phyloP scores from a whole-genome alignment of 2,888 invertebrate species.

The Hybos culiciformis region DNA sequence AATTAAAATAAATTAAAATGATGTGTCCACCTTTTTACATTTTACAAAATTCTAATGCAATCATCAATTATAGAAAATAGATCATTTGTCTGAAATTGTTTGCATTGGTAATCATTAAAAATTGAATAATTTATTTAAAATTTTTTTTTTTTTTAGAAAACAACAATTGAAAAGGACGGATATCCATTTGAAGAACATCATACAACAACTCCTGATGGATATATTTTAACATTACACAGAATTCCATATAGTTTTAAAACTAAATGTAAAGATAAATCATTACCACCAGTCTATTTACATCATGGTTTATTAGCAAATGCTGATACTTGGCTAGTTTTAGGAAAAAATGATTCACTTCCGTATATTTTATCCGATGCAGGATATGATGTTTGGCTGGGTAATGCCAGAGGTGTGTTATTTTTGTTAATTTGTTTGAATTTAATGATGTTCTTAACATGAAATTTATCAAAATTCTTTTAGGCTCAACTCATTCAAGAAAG shows the following conservation, averaged over 20 bases:
- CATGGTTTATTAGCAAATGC: neutral
- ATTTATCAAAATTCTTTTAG: no score
- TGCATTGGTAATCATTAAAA: neutral
- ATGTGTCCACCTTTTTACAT: no score
- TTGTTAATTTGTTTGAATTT: no score
- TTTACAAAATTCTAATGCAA: no score
- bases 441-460: no score
- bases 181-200: conserved; percentile 42
- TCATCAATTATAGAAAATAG: no score
- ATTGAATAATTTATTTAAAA: neutral
- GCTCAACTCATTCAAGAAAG: conserved; percentile 46
- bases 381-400: conserved; percentile 71
- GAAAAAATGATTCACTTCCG: conserved; percentile 1
- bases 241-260: conserved; percentile 21
- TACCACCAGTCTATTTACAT: neutral
- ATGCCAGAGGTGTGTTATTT: conserved; percentile 32
- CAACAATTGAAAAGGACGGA: conserved; percentile 19
- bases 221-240: conserved; percentile 27
- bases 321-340: neutral
- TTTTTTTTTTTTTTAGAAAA: neutral
- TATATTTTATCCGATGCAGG: conserved; percentile 47
- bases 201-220: conserved; percentile 37
- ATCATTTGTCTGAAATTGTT: no score
- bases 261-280: neutral
- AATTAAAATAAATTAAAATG: no score